Evolutionary conservation across 2,113 vertebrate genomes (phyloP), one percentile per base, ranked within the genome.

Genomic region (Psittacula cyanocephala): DNA sequence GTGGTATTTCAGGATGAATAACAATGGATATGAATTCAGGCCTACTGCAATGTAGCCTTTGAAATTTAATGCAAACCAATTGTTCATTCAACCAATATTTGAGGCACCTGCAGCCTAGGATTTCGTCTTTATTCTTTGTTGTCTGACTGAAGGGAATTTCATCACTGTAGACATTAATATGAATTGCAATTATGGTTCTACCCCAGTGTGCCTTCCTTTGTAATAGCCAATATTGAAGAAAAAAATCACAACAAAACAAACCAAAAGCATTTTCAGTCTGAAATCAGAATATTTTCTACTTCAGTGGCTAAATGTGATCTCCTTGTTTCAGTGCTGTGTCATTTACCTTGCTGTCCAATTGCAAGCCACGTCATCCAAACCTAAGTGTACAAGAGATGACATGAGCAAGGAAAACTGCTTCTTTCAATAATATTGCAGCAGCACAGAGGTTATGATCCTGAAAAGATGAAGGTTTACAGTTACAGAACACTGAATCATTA

Each of bases 391-490:
- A 78, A 80, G 55, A 89, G 37, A 83, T 33, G 68, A 87, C 67
- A 77, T 17, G 59, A 85, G 39, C 29, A 64, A 53, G 39, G 35
- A 60, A 84, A 92, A 88, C 44, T 41, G 41, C 43, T 93, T 71
- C 89, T 89, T 96, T 79, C 75, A 91, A 43, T 93, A 68, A 89
- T 19, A 49, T 55, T 81, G 25, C 20, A 74, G 53, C 27, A 86
- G 62, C 69, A 77, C 52, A 71, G 43, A 92, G 39, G 89, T 65
- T 92, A 88, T 91, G 88, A 96, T 65, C 90, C 75, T 89, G 53
- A 70, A 89, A 96, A 86, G 35, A 91, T 60, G 57, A 46, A 94
- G 46, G n/a, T 75, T 92, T 65, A 81, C 47, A 65, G 60, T 65
- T 81, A 92, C 62, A 88, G 84, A 74, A 53, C 37, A 86, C 28